Conservation (phyloP, 2,888 invertebrate genomes). For the Dendrolimus houi region DNA sequence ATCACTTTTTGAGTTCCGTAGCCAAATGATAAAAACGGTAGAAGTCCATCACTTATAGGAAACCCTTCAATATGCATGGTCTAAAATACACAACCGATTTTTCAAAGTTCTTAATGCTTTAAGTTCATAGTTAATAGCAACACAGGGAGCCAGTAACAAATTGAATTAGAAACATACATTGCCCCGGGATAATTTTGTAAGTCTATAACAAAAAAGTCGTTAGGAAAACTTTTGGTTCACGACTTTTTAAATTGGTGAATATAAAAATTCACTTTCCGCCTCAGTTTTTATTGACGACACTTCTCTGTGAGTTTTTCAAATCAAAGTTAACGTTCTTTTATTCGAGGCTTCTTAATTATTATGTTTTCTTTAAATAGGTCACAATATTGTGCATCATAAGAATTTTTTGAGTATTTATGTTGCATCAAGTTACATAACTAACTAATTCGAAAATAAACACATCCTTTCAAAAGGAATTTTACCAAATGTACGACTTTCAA, state of each 20-base stretch:
- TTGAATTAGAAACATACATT: not conserved
- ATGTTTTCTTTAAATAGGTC: not conserved
- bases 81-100: too few species aligned
- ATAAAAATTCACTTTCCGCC: slow-evolving; percentile 24
- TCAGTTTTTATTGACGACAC: slow-evolving; percentile 23
- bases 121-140: not conserved
- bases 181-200: not conserved
- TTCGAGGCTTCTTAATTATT: not conserved
- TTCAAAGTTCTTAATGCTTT: too few species aligned
- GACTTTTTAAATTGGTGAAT: slow-evolving; percentile 31
- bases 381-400: not conserved
- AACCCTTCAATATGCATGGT: too few species aligned
- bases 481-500: too few species aligned
- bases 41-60: too few species aligned
- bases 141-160: not conserved
- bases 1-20: too few species aligned
- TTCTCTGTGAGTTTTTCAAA: slow-evolving; percentile 9
- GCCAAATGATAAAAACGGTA: too few species aligned
- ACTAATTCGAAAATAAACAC: too few species aligned
- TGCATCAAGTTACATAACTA: too few species aligned
- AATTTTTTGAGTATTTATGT: too few species aligned
- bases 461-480: too few species aligned
- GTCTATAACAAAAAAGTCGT: slow-evolving; percentile 20
- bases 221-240: slow-evolving; percentile 27
- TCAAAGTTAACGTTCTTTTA: not conserved